phyloP scores from a whole-genome alignment of 53 echinoderm and acorn worm species.

The Patiria pectinifera region DNA sequence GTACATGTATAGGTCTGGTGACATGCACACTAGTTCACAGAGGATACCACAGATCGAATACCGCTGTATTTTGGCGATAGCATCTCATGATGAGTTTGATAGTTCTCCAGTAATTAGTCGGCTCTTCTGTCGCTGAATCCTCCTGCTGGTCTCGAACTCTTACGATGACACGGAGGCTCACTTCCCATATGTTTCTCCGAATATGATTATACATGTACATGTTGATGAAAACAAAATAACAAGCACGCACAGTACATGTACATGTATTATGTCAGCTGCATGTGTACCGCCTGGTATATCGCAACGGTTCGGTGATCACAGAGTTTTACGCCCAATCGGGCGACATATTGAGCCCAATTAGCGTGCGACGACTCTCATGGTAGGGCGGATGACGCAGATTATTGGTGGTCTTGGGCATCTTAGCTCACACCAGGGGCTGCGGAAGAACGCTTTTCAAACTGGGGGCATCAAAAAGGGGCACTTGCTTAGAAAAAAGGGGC shows the following conservation, averaged over 20 bases:
- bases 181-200: background rate
- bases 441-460: no score
- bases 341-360: background rate
- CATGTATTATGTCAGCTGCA: no score
- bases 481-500: no score
- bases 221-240: background rate
- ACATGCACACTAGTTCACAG: background rate
- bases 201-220: background rate
- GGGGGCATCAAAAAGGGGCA: no score
- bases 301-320: slow-evolving; percentile 9
- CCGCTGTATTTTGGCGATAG: no score
- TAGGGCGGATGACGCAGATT: background rate
- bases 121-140: background rate
- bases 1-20: no score
- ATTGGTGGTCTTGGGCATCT: no score
- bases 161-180: background rate
- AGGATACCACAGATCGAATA: no score
- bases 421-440: no score
- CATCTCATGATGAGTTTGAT: no score
- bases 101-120: no score
- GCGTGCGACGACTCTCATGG: background rate
- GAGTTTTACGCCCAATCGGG: slow-evolving; percentile 1
- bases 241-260: background rate
- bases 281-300: background rate
- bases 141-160: background rate